Base-by-base conservation (phyloP, 2,888 invertebrate species). In the Nymphalis polychloros region DNA sequence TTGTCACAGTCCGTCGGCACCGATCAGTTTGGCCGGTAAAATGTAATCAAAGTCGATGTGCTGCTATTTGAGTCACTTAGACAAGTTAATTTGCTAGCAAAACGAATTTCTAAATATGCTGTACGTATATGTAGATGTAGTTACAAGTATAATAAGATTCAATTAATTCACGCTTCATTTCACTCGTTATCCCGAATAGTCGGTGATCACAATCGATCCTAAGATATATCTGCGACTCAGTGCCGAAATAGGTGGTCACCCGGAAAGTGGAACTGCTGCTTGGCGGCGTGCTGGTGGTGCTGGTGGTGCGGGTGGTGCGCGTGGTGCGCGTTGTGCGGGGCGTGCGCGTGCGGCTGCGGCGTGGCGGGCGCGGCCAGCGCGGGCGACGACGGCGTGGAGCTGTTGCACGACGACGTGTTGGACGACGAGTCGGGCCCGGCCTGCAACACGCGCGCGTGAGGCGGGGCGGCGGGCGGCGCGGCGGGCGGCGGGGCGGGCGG, bases 341-440 rank as follows among this genome's bases (percentile, higher is more conserved):
- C 81, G 91, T 94, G 53, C 83, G 98, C 41, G 67, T 90, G 96
- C 96, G 82, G 97, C 82, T 88, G 83, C 70, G 82, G 80, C 66
- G 84, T 80, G 75, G 86, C 90, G 83, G 90, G 92, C 81, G 91
- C 94, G 53, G 93, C 92, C 78, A 95, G 93, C 77, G 98, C 98
- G 62, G 99, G 98, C 83, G 98, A 98, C 77, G 98, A 98, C 72
- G 98, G 98, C 72, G 98, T 97, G 68, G 98, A 98, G 85, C 98
- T 98, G 90, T 98, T 98, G 93, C 98, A 98, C 86, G 98, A 98
- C 66, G 98, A 98, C 66, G 98, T 97, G 84, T 97, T 98, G 53
- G 98, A 98, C 87, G 97, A 97, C 75, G 97, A 97, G 89, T 98
- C 97, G 31, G 95, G 96, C 62, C 95, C 93, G 75, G 90, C 94